A percentile compares a stretch with the other conserved stretches of the same genome.
phyloP scores from a whole-genome alignment of 2,888 invertebrate species.

The Drosophila meridionalis region DNA sequence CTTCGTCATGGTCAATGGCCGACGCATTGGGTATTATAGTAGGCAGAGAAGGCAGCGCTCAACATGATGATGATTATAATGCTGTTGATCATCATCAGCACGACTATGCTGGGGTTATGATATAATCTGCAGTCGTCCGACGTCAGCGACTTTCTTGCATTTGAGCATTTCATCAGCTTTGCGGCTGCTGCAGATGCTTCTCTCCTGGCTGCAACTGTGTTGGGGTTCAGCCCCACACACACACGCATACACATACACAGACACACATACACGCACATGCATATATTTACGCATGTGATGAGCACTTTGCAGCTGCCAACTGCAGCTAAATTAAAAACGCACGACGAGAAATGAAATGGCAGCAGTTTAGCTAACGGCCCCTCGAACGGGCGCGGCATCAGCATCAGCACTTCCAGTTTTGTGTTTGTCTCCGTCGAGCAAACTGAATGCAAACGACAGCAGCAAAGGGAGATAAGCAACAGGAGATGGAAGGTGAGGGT shows the following conservation, averaged over 20 bases:
- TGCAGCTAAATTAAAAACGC: conserved; percentile 71
- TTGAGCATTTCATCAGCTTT: conserved; percentile 59
- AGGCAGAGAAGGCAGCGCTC: conserved; percentile 16
- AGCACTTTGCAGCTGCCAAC: conserved; percentile 71
- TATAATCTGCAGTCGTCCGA: conserved; percentile 77
- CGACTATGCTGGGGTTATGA: conserved; percentile 70
- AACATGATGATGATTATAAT: conserved; percentile 19
- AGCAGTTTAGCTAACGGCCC: conserved; percentile 65
- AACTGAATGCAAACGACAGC: conserved; percentile 51
- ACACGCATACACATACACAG: conserved; percentile 15
- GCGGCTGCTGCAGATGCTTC: conserved; percentile 19
- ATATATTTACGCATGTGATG: conserved; percentile 25
- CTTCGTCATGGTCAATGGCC: conserved; percentile 84
- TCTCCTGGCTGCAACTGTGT: conserved; percentile 44
- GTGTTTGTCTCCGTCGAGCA: conserved; percentile 20
- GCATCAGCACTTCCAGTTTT: conserved; percentile 50
- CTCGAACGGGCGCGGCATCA: conserved; percentile 58
- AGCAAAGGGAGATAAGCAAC: background rate
- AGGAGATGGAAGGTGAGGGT: background rate
- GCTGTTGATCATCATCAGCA: conserved; percentile 43
- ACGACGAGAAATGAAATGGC: conserved; percentile 44
- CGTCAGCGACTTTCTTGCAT: conserved; percentile 53
- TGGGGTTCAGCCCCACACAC: conserved; percentile 36
- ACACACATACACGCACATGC: conserved; percentile 2
- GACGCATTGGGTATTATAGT: conserved; percentile 78